These are phyloP conservation scores for Acestrorhynchus altus DNA, from an alignment of 2,797 vertebrate species.

Conservation along the genomic window DNA sequence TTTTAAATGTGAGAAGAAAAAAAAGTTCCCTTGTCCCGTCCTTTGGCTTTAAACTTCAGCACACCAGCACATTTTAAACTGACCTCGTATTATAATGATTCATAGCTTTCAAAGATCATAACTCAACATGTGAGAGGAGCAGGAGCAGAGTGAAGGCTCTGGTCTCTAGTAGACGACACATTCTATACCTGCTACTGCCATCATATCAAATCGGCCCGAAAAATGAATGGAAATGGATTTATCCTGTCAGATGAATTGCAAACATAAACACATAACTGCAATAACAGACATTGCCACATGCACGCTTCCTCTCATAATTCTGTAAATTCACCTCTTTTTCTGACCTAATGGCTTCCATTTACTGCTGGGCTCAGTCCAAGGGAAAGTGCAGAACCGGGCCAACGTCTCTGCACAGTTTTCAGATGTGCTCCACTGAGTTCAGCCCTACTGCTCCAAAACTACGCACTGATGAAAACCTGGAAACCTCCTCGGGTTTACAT, in stretches of 20 bases:
- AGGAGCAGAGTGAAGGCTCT: constrained; percentile 32
- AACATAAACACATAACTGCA: constrained; percentile 66
- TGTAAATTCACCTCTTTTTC: constrained; percentile 74
- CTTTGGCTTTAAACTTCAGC: constrained; percentile 76
- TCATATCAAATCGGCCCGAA: constrained; percentile 27
- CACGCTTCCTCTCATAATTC: constrained; percentile 80
- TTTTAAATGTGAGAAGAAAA: constrained; percentile 70
- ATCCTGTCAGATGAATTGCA: constrained; percentile 69
- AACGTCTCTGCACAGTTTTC: constrained; percentile 69
- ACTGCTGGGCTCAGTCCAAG: constrained; percentile 71
- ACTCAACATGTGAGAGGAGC: constrained; percentile 70
- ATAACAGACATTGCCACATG: constrained; percentile 80
- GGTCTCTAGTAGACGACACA: background rate
- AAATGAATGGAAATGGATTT: constrained; percentile 68
- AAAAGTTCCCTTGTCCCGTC: constrained; percentile 60
- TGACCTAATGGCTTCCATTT: constrained; percentile 74
- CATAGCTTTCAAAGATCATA: constrained; percentile 80
- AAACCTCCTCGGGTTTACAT: constrained; percentile 62
- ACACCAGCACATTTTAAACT: constrained; percentile 78
- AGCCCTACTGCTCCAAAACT: constrained; percentile 11
- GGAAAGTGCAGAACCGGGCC: constrained; percentile 54
- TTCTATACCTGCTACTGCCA: constrained; percentile 1
- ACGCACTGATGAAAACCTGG: constrained; percentile 44
- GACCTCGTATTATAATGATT: constrained; percentile 77
- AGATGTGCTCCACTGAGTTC: constrained; percentile 70